Percentiles rank a stretch among this genome's conserved stretches.
Evolutionary conservation across 1,140 invertebrate species (phyloP).

Genomic region (Zaprionus taronus): DNA sequence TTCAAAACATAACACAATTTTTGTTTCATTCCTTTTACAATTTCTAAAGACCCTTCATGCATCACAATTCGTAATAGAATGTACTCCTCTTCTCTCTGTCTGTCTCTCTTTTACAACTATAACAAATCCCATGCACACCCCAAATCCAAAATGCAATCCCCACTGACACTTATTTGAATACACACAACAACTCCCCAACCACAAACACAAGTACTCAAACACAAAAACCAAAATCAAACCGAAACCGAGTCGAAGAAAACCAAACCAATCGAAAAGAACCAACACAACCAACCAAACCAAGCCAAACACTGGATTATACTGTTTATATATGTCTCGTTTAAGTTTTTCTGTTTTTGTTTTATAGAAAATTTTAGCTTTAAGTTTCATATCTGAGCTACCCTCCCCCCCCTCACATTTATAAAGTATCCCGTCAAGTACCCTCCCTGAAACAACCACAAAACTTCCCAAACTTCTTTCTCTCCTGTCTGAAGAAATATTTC

Average conservation of each 20-base stretch:
- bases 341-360: conserved; percentile 66
- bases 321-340: conserved; percentile 69
- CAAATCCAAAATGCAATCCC: conserved; percentile 59
- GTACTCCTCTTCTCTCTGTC: not conserved
- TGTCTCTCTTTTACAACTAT: conserved; percentile 38
- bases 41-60: conserved; percentile 42
- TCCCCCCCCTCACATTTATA: conserved; percentile 23
- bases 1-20: conserved; percentile 27
- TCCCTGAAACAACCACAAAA: conserved; percentile 36
- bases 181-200: conserved; percentile 33
- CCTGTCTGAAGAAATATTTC: conserved; percentile 41
- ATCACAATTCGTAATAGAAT: conserved; percentile 44
- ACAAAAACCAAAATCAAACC: conserved; percentile 20
- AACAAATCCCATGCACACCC: conserved; percentile 63
- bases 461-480: conserved; percentile 43
- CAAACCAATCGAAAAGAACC: conserved; percentile 37
- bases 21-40: conserved; percentile 38
- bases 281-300: conserved; percentile 21
- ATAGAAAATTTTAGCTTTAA: conserved; percentile 68
- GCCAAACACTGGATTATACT: conserved; percentile 57
- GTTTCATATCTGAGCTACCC: conserved; percentile 52
- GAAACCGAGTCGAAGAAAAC: conserved; percentile 33
- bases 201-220: conserved; percentile 37
- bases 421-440: conserved; percentile 35
- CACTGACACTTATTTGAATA: conserved; percentile 62